Evolutionary conservation across 2,113 vertebrate genomes (phyloP), one percentile per base, ranked within the genome.

Genomic region (Pelusios castaneus): DNA sequence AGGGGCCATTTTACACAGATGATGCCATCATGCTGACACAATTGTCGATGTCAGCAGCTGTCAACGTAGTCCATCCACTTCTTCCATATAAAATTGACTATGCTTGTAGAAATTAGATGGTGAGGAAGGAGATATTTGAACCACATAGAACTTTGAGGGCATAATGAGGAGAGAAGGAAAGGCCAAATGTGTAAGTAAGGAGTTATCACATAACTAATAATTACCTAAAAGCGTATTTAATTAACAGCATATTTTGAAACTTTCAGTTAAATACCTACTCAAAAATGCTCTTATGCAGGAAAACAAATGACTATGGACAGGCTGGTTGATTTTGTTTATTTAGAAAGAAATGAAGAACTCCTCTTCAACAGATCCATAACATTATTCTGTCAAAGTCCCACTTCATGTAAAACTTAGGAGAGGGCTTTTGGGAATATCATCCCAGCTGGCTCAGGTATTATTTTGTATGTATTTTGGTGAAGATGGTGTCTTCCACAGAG

Each of bases 1-100:
- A 90, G 78, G 24, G 54, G 3, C 9, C 85, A 16, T 47, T 95
- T 52, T 82, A 90, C 34, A 56, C 34, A 91, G 87, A 79, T 56
- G 58, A 77, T n/a, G 10, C 6, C 2, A 2, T 13, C 56, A 73
- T 67, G 89, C 90, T 78, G 91, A 43, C 80, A 83, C 21, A 55
- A n/a, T 25, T 87, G 10, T 87, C 49, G 89, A 45, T 93, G 92
- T 84, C 24, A 67, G 0, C 0, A 25, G 52, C 58, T 94, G 41
- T 6, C 1, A 0, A 77, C 51, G 13, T 52, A 52, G 51, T 51
- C 13, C 51, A 51, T 51, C 51, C 10, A 89, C 41, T 89, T 47
- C 76, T 17, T 91, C 17, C 16, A 22, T 54, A 38, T 92, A 80
- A 84, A 90, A 80, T 60, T 70, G 45, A 24, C 27, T 78, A 8